Evolutionary conservation across 2,888 invertebrate species (phyloP).

Genomic region (Octodonta nipae): DNA sequence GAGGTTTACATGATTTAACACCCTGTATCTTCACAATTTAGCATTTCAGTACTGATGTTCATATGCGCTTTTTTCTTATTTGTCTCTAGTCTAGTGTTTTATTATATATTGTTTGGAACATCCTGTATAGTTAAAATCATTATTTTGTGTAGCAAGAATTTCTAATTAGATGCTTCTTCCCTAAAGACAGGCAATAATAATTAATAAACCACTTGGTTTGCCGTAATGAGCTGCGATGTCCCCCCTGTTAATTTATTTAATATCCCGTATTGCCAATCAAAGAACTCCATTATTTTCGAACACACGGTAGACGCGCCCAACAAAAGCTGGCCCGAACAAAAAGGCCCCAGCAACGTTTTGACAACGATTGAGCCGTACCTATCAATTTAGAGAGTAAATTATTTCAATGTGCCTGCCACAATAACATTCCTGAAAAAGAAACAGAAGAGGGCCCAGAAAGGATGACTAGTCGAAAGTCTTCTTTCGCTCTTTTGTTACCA

Average conservation of each 20-base stretch:
- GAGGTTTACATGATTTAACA: too few relatives aligned
- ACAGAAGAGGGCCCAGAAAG: slow-evolving; percentile 9
- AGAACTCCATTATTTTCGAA: slow-evolving; percentile 17
- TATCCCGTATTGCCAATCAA: slow-evolving; percentile 18
- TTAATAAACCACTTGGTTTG: too few relatives aligned
- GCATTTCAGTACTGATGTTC: too few relatives aligned
- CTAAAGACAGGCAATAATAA: too few relatives aligned
- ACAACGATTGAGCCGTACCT: slow-evolving; percentile 27
- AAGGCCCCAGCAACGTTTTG: slow-evolving; percentile 23
- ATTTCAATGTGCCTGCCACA: slow-evolving; percentile 23
- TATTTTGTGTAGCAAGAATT: too few relatives aligned
- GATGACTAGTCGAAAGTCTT: slow-evolving; percentile 9
- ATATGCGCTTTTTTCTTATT: too few relatives aligned
- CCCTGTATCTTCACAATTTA: too few relatives aligned
- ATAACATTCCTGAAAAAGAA: slow-evolving; percentile 23
- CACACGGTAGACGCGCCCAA: slow-evolving; percentile 16
- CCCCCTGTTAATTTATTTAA: slow-evolving; percentile 23
- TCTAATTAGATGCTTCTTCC: too few relatives aligned
- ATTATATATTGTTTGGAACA: too few relatives aligned
- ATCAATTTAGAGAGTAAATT: slow-evolving; percentile 29
- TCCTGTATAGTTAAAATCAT: too few relatives aligned
- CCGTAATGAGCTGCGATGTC: too few relatives aligned
- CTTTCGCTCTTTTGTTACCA: slow-evolving; percentile 24
- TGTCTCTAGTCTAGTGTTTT: too few relatives aligned
- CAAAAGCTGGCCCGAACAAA: slow-evolving; percentile 17